Base-by-base conservation (phyloP, 2,888 invertebrate species). In the Geophilus truncorum region DNA sequence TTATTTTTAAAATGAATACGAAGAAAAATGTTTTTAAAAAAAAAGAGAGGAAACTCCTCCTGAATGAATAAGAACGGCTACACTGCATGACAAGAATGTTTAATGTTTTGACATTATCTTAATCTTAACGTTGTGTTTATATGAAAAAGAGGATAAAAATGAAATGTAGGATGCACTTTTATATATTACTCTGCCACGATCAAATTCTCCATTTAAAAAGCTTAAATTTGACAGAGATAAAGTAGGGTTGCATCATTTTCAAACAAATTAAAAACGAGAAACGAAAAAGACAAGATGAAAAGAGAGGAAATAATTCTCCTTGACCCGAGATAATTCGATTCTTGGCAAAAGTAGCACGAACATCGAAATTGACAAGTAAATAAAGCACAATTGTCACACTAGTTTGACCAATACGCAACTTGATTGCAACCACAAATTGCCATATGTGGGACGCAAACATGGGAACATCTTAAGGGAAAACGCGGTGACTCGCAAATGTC, bases 41-140 rank as follows among this genome's bases (percentile, higher is more conserved):
- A 62, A 62, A 7, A 2, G 15, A 28, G 7, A 23, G 28, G 62
- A 62, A 62, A 62, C 62, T 62, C 62, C 25, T 23, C 25, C 62
- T 4, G 62, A 62, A 62, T 62, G 23, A 62, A 62, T 25, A 62
- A 28, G 62, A 12, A 12, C 62, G 62, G 25, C 62, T 21, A 15
- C 25, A 7, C 62, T 23, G 62, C 62, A 62, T 62, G 62, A 62
- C 62, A 62, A 25, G 62, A 62, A 62, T 62, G 62, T 62, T 62
- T 62, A 62, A 62, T 62, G 62, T 62, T 62, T 62, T 62, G 62
- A 62, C 62, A 62, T 62, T 62, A 62, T 62, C 62, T 62, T 62
- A 62, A 62, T 62, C 62, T 28, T 28, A 28, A 28, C 15, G 25
- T 23, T 62, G 62, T 62, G 23, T 62, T 62, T 62, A 62, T 62